phyloP scores from a whole-genome alignment of 2,797 vertebrate genomes.

The Pampus argenteus region DNA sequence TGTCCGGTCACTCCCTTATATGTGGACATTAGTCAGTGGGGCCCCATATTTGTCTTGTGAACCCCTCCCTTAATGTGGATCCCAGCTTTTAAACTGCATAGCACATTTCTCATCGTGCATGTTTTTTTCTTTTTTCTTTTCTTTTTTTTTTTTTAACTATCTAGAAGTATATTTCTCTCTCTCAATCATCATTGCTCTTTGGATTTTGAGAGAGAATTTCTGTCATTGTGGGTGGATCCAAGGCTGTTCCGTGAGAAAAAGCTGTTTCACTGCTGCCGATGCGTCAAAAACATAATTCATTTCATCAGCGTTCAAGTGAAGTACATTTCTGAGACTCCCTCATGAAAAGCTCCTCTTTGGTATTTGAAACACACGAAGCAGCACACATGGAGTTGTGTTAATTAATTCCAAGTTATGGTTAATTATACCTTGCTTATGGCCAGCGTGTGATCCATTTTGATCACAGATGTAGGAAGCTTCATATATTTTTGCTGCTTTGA shows the following conservation, averaged over 20 bases:
- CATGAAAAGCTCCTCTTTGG: background rate
- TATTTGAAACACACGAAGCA: background rate
- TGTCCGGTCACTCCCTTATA: constrained; percentile 59
- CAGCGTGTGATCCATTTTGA: background rate
- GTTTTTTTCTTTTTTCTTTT: constrained; percentile 30
- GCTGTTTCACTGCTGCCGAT: constrained; percentile 11
- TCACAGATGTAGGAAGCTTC: background rate
- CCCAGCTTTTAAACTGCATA: constrained; percentile 59
- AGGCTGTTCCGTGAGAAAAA: constrained; percentile 25
- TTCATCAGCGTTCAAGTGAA: constrained; percentile 23
- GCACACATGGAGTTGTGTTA: background rate
- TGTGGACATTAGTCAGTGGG: constrained; percentile 57
- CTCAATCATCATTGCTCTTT: constrained; percentile 1
- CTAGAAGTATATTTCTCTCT: constrained; percentile 40
- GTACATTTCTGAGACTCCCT: constrained; percentile 18
- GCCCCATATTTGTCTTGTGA: constrained; percentile 51
- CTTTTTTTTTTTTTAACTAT: constrained; percentile 27
- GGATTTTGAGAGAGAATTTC: constrained; percentile 15
- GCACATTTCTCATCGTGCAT: constrained; percentile 57
- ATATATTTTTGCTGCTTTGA: background rate
- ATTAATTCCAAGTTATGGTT: background rate
- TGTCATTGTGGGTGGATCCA: constrained; percentile 29
- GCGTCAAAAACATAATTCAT: constrained; percentile 15
- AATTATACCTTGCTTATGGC: background rate
- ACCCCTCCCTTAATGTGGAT: constrained; percentile 68